phyloP scores from a whole-genome alignment of 2,888 invertebrate species.

The Limnephilus auricula region DNA sequence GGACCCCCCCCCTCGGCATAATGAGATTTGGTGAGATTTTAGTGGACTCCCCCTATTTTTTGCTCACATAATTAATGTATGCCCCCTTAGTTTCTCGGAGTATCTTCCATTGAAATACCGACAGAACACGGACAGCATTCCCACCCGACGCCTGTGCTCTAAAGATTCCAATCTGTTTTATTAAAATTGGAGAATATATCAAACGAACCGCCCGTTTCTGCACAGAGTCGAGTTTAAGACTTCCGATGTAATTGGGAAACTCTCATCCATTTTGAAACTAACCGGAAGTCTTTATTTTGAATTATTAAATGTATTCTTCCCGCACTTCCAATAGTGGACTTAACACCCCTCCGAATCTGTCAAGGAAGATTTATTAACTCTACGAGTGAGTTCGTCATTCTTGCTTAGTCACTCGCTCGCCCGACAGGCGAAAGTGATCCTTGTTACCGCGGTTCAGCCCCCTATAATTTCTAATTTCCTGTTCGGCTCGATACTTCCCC shows the following conservation, averaged over 20 bases:
- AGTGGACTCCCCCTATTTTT: too few species aligned
- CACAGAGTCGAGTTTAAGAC: neutral
- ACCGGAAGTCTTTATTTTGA: neutral
- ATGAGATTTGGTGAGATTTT: too few species aligned
- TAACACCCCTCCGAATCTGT: slow-evolving; percentile 15
- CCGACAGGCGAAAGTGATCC: slow-evolving; percentile 44
- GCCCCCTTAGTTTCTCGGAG: too few species aligned
- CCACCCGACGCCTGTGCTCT: too few species aligned
- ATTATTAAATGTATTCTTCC: neutral
- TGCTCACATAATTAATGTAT: too few species aligned
- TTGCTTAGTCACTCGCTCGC: slow-evolving; percentile 42
- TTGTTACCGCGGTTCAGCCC: slow-evolving; percentile 13
- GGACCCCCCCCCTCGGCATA: too few species aligned
- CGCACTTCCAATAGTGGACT: neutral
- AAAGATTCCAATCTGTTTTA: too few species aligned
- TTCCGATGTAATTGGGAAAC: neutral
- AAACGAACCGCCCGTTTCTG: too few species aligned
- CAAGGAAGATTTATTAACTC: slow-evolving; percentile 51
- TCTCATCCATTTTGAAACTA: neutral
- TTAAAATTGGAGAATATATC: too few species aligned
- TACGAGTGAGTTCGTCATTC: slow-evolving; percentile 43
- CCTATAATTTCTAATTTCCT: slow-evolving; percentile 42
- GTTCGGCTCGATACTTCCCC: slow-evolving; percentile 5
- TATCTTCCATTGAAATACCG: too few species aligned
- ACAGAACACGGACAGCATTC: too few species aligned